Evolutionary conservation across 2,888 invertebrate species (phyloP).

Genomic region (Trichogramma evanescens): DNA sequence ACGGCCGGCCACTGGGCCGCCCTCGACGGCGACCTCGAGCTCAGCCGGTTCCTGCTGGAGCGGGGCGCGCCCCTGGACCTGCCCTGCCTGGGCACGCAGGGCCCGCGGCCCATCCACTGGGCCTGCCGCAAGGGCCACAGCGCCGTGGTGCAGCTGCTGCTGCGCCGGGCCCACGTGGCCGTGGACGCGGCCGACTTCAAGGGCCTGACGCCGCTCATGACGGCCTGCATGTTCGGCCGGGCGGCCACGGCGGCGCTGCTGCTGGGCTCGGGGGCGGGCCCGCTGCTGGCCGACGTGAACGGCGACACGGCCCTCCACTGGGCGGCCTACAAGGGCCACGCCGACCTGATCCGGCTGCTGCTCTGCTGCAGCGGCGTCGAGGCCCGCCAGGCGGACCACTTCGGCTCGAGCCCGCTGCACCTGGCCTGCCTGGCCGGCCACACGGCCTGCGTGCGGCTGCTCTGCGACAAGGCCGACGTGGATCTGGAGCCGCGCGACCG

Average conservation of each 20-base stretch:
- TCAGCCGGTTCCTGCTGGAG: constrained; percentile 81
- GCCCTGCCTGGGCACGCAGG: constrained; percentile 80
- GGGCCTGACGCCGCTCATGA: constrained; percentile 81
- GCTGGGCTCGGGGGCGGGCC: constrained; percentile 81
- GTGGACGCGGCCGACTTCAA: constrained; percentile 88
- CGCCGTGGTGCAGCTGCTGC: constrained; percentile 70
- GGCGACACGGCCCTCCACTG: constrained; percentile 90
- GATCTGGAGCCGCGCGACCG: constrained; percentile 82
- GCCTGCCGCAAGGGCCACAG: constrained; percentile 89
- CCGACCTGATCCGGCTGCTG: constrained; percentile 76
- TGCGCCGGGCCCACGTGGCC: constrained; percentile 72
- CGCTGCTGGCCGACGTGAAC: constrained; percentile 81
- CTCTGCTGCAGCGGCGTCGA: constrained; percentile 88
- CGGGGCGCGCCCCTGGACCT: constrained; percentile 77
- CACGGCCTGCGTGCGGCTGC: constrained; percentile 74
- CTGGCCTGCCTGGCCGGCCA: constrained; percentile 84
- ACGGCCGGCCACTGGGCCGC: constrained; percentile 91
- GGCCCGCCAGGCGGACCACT: constrained; percentile 82
- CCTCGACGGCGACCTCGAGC: constrained; percentile 80
- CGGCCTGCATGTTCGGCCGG: constrained; percentile 88
- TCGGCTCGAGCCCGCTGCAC: constrained; percentile 86
- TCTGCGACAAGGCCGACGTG: constrained; percentile 86
- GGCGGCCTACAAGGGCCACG: constrained; percentile 90
- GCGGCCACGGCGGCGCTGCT: constrained; percentile 85
- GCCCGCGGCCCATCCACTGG: constrained; percentile 89